phyloP scores from a whole-genome alignment of 2,888 invertebrate species.

The Nomada fucata region DNA sequence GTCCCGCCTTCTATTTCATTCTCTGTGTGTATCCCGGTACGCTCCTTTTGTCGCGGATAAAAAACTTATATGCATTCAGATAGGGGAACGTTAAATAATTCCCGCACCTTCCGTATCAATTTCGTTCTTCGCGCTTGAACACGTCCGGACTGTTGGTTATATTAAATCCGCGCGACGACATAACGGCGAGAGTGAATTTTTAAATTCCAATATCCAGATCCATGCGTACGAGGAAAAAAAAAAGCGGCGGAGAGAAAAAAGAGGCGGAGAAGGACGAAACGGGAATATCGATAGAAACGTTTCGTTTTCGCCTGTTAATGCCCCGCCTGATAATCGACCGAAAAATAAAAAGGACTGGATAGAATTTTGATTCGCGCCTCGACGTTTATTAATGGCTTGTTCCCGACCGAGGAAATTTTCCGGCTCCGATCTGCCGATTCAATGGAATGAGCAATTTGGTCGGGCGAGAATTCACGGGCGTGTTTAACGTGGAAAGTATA shows the following conservation, averaged over 20 bases:
- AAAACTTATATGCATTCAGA: conserved; percentile 44
- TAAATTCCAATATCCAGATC: conserved; percentile 39
- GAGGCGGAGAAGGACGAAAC: not conserved
- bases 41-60: conserved; percentile 9
- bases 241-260: not conserved
- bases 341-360: not conserved
- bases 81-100: conserved; percentile 40
- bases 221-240: not conserved
- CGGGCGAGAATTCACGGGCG: not conserved
- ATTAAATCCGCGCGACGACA: conserved; percentile 28
- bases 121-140: conserved; percentile 28
- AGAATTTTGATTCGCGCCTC: conserved; percentile 16
- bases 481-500: conserved; percentile 1
- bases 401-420: not conserved
- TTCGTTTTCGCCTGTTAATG: conserved; percentile 28
- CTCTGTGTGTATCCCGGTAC: not conserved
- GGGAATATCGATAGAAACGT: conserved; percentile 20
- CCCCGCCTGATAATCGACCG: conserved; percentile 15
- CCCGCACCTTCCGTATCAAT: conserved; percentile 41
- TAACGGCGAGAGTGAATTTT: conserved; percentile 37
- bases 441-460: not conserved
- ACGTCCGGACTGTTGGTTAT: conserved; percentile 26
- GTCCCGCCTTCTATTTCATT: not conserved
- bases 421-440: too few relatives aligned
- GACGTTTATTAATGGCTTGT: conserved; percentile 21